Evolutionary conservation across 2,888 invertebrate species (phyloP).

Genomic region (Tuberolachnus salignus): DNA sequence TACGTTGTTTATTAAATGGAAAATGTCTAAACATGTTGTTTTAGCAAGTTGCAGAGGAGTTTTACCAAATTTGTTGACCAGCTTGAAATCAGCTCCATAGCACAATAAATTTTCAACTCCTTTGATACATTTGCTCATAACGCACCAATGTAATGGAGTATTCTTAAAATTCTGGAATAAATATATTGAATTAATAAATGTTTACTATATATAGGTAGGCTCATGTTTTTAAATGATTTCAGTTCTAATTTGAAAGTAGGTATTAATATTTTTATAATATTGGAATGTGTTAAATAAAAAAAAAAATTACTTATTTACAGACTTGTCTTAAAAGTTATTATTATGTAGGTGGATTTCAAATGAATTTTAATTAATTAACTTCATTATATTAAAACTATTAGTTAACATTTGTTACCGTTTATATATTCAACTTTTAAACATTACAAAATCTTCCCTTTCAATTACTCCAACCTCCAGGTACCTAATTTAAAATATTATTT

Average conservation of each 20-base stretch:
- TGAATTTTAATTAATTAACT: no score
- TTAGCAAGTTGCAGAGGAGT: conserved; percentile 72
- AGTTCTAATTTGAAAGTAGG: background rate
- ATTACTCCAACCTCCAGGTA: no score
- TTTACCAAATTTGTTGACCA: conserved; percentile 76
- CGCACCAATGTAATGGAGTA: conserved; percentile 96
- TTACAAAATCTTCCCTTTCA: no score
- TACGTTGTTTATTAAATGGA: conserved; percentile 34
- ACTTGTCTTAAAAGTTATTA: background rate
- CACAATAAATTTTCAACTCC: conserved; percentile 74
- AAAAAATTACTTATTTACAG: background rate
- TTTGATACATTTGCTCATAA: conserved; percentile 76
- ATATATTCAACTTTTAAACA: no score
- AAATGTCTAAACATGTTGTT: conserved; percentile 22
- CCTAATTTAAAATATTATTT: no score
- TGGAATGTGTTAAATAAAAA: background rate
- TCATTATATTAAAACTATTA: no score
- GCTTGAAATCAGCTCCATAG: conserved; percentile 74
- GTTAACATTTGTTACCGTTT: no score
- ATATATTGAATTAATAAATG: no score
- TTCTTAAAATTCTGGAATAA: conserved; percentile 71
- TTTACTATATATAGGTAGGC: no score
- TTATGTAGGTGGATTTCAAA: no score
- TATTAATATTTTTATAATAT: background rate
- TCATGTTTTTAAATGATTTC: background rate